A percentile compares a stretch with the other conserved stretches of the same genome.
Conservation (phyloP, 2,113 vertebrate species). For the Rafetus swinhoei region DNA sequence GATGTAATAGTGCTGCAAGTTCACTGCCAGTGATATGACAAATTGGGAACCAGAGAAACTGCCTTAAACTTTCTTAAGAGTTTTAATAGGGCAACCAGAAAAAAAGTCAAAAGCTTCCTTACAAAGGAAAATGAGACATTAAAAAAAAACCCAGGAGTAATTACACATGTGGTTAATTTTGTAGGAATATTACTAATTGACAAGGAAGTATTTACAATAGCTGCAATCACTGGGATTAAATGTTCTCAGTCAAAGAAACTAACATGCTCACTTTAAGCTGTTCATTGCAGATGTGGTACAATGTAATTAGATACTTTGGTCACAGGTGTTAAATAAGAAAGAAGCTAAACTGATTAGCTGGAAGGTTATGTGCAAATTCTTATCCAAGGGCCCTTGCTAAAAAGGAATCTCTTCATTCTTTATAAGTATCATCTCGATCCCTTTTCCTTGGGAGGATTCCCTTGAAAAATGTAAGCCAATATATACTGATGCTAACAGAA, state of each 20-base stretch:
- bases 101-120: background rate
- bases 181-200: conserved; percentile 16
- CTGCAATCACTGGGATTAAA: background rate
- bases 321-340: background rate
- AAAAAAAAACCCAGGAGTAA: conserved; percentile 1
- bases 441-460: background rate
- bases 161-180: conserved; percentile 36
- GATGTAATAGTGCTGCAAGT: background rate
- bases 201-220: conserved; percentile 36
- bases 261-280: background rate
- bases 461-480: background rate
- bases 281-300: background rate
- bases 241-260: conserved; percentile 8
- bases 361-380: background rate
- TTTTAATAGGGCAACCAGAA: background rate
- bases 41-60: background rate
- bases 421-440: background rate
- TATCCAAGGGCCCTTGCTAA: too few relatives aligned
- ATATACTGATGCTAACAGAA: background rate
- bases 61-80: background rate
- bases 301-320: conserved; percentile 21
- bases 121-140: background rate
- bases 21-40: background rate
- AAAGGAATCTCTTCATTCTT: background rate
- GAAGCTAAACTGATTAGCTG: background rate